Base-by-base conservation (phyloP, 2,797 vertebrate species). In the Orestias chungarensis region DNA sequence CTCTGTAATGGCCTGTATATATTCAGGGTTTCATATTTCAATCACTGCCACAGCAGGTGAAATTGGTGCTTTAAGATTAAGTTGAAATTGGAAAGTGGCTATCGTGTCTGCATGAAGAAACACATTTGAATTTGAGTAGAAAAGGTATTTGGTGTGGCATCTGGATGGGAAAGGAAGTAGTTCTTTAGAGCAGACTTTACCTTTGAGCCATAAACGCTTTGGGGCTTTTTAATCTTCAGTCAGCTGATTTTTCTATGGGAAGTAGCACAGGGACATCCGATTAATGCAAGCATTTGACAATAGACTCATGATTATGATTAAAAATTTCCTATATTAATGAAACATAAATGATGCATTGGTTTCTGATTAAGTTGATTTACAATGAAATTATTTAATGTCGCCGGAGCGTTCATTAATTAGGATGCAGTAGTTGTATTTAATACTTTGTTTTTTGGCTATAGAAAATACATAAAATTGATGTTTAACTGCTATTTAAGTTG, bases 61-160 rank as follows among this genome's bases (percentile, higher is more conserved):
- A 94, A 95, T 94, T 93, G 94, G 87, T 84, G 91, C 92, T 94
- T 93, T 93, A 93, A 94, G 93, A 95, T 95, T 94, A 94, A 94
- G 93, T 93, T 90, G 91, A 93, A 95, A 95, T 94, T 94, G 94
- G 92, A 95, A 94, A 94, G 92, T 93, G 94, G 92, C 93, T 94
- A 92, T 94, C 92, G 85, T 93, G 91, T 92, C 90, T 92, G 93
- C 93, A 89, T 93, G 93, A 93, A 87, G 90, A 92, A 93, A 90
- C 92, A 91, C 92, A 93, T 94, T 94, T 93, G 86, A 91, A 93
- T 94, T 90, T 88, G 81, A 23, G 75, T 62, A 78, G 88, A 87
- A 86, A 88, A 86, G 86, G 87, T 84, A 79, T 82, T 83, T 74
- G 81, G 82, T 81, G 83, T 78, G 49, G 78, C 82, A 81, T 82